Evolutionary conservation across 2,888 invertebrate species (phyloP).

Genomic region (Mesoligia furuncula): DNA sequence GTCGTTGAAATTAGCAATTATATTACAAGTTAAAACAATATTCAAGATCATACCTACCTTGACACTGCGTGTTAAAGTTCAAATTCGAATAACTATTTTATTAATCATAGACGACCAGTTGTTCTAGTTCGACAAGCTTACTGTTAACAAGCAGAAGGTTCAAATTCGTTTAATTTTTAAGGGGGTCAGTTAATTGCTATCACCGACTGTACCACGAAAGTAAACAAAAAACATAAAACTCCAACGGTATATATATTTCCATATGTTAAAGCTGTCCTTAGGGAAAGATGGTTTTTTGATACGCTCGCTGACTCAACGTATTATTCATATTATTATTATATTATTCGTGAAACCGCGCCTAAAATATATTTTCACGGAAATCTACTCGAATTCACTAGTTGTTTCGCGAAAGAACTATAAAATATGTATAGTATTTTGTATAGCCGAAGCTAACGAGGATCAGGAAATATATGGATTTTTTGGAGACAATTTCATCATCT

Average conservation of each 20-base stretch:
- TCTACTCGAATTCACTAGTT: not conserved
- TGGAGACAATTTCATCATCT: not conserved
- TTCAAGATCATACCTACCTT: too few species aligned
- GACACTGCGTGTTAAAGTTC: too few species aligned
- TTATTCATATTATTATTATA: conserved; percentile 8
- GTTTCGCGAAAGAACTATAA: not conserved
- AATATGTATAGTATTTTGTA: conserved; percentile 3
- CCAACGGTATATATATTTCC: not conserved
- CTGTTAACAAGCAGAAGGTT: too few species aligned
- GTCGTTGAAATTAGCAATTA: too few species aligned
- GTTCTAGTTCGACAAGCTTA: too few species aligned
- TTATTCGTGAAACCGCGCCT: conserved; percentile 24
- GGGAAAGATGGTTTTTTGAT: conserved; percentile 16
- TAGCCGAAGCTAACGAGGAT: conserved; percentile 10
- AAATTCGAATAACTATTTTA: too few species aligned
- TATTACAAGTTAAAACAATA: too few species aligned
- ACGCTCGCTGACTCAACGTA: conserved; percentile 25
- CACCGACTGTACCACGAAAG: not conserved
- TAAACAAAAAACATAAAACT: conserved; percentile 2
- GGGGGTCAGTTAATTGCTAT: too few species aligned
- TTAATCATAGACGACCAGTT: too few species aligned
- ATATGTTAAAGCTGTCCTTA: not conserved
- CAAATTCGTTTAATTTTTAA: too few species aligned
- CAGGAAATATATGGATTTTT: conserved; percentile 4
- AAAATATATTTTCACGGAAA: conserved; percentile 17